A percentile compares a stretch with the other conserved stretches of the same genome.
Conservation (phyloP, 2,888 invertebrate genomes). For the Drosophila neotestacea region DNA sequence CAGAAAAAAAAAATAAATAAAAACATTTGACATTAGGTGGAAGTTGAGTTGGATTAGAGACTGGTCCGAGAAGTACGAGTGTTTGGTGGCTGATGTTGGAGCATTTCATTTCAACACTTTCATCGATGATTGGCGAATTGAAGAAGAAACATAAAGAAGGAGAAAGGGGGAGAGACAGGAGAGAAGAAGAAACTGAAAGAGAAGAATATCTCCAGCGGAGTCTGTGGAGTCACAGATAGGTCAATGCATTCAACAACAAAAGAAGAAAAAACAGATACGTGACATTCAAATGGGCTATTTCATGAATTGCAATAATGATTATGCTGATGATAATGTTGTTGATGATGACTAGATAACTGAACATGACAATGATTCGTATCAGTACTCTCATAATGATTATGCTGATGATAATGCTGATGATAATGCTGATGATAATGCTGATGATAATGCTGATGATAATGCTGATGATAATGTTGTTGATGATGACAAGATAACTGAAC, state of each 20-base stretch:
- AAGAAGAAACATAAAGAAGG: slow-evolving; percentile 16
- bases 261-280: slow-evolving; percentile 14
- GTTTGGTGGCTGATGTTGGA: background rate
- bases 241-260: slow-evolving; percentile 30
- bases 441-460: too few relatives aligned
- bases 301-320: slow-evolving; percentile 11
- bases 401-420: too few relatives aligned
- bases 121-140: slow-evolving; percentile 53
- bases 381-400: too few relatives aligned
- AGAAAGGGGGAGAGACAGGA: background rate
- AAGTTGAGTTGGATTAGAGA: slow-evolving; percentile 13
- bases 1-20: background rate
- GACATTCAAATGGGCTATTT: slow-evolving; percentile 45
- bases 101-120: slow-evolving; percentile 47
- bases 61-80: slow-evolving; percentile 3
- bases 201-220: slow-evolving; percentile 3
- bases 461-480: slow-evolving; percentile 7
- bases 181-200: background rate
- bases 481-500: slow-evolving; percentile 12
- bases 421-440: too few relatives aligned
- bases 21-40: slow-evolving; percentile 8
- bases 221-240: slow-evolving; percentile 28
- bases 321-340: slow-evolving; percentile 11
- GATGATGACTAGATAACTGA: slow-evolving; percentile 11
- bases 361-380: slow-evolving; percentile 9